Evolutionary conservation across 2,113 vertebrate species (phyloP), one percentile per base, ranked within the genome.

Genomic region (Ranitomeya variabilis): DNA sequence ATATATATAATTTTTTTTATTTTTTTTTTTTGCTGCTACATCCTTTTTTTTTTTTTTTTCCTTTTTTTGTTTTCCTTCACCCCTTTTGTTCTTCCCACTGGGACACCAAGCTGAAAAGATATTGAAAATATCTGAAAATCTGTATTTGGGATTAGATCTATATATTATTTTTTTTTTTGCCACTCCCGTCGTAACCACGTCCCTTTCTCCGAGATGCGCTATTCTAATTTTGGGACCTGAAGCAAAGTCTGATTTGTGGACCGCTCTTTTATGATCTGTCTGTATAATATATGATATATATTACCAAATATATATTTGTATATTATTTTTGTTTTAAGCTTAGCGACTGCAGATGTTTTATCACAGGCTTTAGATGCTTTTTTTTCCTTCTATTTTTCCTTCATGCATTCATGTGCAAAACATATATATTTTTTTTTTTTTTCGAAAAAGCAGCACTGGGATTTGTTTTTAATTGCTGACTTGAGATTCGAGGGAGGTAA

Each of bases 21-120:
- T 76, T 77, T n/a, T n/a, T 62, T 31, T 54, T 83, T 73, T 59
- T 88, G 80, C 87, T 88, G 80, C 87, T 77, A 54, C 57, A 37
- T 60, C 31, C 37, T 18, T 7, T 19, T 10, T 19, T 18, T 21
- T 45, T 23, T 76, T 26, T 16, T 52, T 13, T 51, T 15, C 23
- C 7, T 31, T 64, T 31, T 31, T 31, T 31, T 31, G 26, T 15
- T 23, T 10, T 7, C 21, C 13, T 23, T 23, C 31, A 80, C 12
- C 12, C 16, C 55, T 15, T 2, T 23, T 71, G 1, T 62, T 18
- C 26, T 18, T 13, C n/a, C n/a, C 31, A 37, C 80, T 62, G n/a
- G 59, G 81, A 83, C 15, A n/a, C 60, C 81, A 52, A 7, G 37
- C 8, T 67, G 9, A 52, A 66, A 67, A 9, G 18, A 45, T 66